Conservation (phyloP, 2,113 vertebrate species). For the Setophaga coronata region DNA sequence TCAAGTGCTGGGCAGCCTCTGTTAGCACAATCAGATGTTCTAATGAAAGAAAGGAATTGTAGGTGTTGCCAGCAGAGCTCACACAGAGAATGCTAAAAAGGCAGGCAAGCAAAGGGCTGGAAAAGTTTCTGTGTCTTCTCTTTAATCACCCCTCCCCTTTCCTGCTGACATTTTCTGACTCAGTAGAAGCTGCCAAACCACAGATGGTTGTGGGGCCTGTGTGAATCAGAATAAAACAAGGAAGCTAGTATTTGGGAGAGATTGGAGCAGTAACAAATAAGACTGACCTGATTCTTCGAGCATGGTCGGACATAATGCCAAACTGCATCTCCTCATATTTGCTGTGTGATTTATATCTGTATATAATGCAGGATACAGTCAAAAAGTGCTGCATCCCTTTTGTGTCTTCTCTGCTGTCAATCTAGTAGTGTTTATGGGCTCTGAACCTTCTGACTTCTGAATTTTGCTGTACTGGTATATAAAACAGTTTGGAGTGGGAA, state of each 20-base stretch:
- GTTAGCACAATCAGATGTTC: neutral
- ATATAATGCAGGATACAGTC: neutral
- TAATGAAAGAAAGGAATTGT: conserved; percentile 7
- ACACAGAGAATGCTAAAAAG: neutral
- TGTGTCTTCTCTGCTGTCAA: neutral
- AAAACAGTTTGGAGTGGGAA: neutral
- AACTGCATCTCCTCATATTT: neutral
- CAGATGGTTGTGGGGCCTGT: neutral
- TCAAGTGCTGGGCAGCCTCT: neutral
- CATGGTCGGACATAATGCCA: neutral
- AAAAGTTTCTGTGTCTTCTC: conserved; percentile 44
- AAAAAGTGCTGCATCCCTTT: neutral
- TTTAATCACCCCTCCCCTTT: neutral
- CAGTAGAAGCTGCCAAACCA: conserved; percentile 30
- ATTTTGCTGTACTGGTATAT: neutral
- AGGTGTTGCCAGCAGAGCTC: conserved; percentile 38
- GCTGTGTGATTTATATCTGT: neutral
- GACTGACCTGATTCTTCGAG: conserved; percentile 28
- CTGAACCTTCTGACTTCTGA: neutral
- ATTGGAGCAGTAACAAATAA: conserved; percentile 29
- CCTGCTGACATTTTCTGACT: conserved; percentile 30
- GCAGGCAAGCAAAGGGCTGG: neutral
- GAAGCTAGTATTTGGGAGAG: conserved; percentile 26
- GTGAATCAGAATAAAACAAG: conserved; percentile 15
- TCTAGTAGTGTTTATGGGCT: neutral